Conservation (phyloP, 1,140 invertebrate genomes). For the Bombus ignitus region DNA sequence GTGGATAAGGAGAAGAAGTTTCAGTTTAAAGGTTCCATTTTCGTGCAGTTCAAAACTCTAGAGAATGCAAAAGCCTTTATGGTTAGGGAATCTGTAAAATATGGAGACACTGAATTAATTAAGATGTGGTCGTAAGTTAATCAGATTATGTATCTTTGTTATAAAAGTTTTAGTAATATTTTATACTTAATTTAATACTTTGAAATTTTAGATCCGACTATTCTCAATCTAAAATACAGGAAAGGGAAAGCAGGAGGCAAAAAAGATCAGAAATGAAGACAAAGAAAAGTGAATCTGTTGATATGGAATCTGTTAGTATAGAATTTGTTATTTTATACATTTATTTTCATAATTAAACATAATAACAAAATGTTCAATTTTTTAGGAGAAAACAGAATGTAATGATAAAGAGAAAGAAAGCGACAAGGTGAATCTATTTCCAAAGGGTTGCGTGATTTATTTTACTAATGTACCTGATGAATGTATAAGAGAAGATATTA, state of each 20-base stretch:
- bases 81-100: constrained; percentile 87
- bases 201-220: constrained; percentile 84
- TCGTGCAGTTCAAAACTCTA: constrained; percentile 90
- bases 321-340: constrained; percentile 36
- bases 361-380: neutral
- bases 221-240: constrained; percentile 85
- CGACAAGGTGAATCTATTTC: constrained; percentile 81
- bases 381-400: constrained; percentile 56
- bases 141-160: neutral
- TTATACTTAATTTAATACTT: constrained; percentile 12
- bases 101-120: constrained; percentile 87
- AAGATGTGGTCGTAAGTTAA: constrained; percentile 88
- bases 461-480: constrained; percentile 85
- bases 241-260: constrained; percentile 85
- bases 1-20: constrained; percentile 86
- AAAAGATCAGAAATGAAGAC: constrained; percentile 82
- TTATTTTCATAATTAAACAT: neutral
- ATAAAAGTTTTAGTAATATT: constrained; percentile 10
- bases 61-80: constrained; percentile 89
- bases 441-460: constrained; percentile 88
- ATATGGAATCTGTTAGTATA: constrained; percentile 38
- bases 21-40: constrained; percentile 95
- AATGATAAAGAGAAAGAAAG: constrained; percentile 74
- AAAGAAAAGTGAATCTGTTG: constrained; percentile 51
- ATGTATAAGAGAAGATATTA: constrained; percentile 88